phyloP scores from a whole-genome alignment of 1,140 invertebrate species.

The Apolygus lucorum region DNA sequence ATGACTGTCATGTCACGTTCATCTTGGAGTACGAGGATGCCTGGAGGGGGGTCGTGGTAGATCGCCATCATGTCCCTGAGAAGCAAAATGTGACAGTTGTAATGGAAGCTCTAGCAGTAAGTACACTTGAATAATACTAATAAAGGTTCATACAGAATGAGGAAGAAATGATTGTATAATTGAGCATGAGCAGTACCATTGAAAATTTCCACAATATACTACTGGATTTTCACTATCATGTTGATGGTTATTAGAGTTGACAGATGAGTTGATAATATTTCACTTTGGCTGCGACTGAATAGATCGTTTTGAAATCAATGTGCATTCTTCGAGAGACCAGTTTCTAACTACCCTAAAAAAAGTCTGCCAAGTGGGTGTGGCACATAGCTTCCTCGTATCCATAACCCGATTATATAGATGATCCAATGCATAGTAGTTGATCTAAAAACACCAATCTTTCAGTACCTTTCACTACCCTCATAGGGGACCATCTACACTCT shows the following conservation, averaged over 20 bases:
- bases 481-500: too few relatives aligned
- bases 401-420: too few relatives aligned
- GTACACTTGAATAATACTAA: background rate
- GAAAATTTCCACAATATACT: background rate
- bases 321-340: too few relatives aligned
- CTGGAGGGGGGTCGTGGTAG: slow-evolving; percentile 48
- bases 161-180: background rate
- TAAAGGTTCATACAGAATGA: background rate
- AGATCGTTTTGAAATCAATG: too few relatives aligned
- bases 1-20: slow-evolving; percentile 47
- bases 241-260: background rate
- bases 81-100: slow-evolving; percentile 22
- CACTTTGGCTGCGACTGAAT: too few relatives aligned
- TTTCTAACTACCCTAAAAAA: too few relatives aligned
- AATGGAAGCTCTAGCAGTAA: background rate
- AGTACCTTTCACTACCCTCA: too few relatives aligned
- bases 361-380: too few relatives aligned
- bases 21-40: slow-evolving; percentile 49
- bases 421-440: too few relatives aligned
- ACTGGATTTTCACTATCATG: background rate
- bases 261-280: too few relatives aligned
- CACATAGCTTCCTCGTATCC: too few relatives aligned
- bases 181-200: background rate
- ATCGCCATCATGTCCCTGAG: slow-evolving; percentile 48
- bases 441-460: too few relatives aligned